These are phyloP conservation scores for Hormiphora californensis DNA, from an alignment of 37 sponge, comb jelly and placozoan species.

Conservation along the genomic window DNA sequence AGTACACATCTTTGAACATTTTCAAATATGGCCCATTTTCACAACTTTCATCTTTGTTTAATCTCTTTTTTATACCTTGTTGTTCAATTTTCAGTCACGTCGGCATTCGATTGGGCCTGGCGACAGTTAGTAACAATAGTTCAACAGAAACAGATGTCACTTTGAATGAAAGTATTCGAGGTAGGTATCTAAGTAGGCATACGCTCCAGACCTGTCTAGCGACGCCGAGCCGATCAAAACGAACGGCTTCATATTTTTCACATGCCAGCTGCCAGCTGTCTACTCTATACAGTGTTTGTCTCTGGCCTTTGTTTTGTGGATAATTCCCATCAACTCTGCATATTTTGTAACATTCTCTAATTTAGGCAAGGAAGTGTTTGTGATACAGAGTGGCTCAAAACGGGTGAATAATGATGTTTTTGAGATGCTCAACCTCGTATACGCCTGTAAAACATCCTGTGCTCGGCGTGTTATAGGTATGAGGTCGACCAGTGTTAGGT, in stretches of 20 bases:
- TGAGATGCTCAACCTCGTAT: constrained; percentile 86
- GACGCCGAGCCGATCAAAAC: too few species aligned
- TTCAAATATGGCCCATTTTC: too few species aligned
- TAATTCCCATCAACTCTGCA: too few species aligned
- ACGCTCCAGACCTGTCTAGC: too few species aligned
- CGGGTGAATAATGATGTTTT: constrained; percentile 73
- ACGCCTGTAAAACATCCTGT: constrained; percentile 85
- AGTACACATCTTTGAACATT: neutral
- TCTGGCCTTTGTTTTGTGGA: too few species aligned
- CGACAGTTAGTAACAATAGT: constrained; percentile 65
- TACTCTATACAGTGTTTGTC: too few species aligned
- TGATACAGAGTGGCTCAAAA: constrained; percentile 78
- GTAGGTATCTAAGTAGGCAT: neutral
- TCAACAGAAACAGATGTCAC: constrained; percentile 45
- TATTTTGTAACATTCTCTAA: too few species aligned
- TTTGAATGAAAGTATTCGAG: constrained; percentile 24
- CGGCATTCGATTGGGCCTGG: constrained; percentile 73
- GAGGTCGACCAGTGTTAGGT: neutral
- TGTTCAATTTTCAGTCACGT: constrained; percentile 79
- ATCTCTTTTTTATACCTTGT: too few species aligned
- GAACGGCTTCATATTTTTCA: too few species aligned
- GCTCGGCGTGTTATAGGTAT: constrained; percentile 80
- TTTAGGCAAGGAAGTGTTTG: constrained; percentile 89
- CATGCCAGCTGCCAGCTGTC: too few species aligned
- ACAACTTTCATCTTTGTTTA: too few species aligned